Percentiles rank a stretch among this genome's conserved stretches.
Evolutionary conservation across 2,113 vertebrate genomes (phyloP).

Genomic region (Suncus etruscus): DNA sequence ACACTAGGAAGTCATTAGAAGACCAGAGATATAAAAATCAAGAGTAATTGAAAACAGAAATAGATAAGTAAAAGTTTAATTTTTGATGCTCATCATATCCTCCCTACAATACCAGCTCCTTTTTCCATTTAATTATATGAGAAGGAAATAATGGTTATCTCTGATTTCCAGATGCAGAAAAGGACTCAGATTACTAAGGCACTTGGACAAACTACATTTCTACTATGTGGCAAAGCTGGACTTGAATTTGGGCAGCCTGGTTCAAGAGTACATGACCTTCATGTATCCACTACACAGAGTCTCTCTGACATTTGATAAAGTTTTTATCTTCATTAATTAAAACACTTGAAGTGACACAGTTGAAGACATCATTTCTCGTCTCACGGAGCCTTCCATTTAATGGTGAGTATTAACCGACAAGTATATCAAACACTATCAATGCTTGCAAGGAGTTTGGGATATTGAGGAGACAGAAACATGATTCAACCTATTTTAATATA

Average conservation of each 20-base stretch:
- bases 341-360: background rate
- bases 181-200: background rate
- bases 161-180: background rate
- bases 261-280: background rate
- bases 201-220: background rate
- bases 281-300: background rate
- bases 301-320: background rate
- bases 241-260: background rate
- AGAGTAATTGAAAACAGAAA: constrained; percentile 12
- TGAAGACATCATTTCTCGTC: background rate
- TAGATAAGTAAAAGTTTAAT: background rate
- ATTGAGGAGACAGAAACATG: background rate
- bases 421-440: background rate
- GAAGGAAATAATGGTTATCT: background rate
- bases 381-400: background rate
- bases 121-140: background rate
- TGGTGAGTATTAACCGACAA: background rate
- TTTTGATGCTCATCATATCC: background rate
- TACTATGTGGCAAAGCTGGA: background rate
- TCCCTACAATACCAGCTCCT: background rate
- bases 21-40: constrained; percentile 5
- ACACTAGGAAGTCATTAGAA: background rate
- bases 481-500: background rate
- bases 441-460: background rate
- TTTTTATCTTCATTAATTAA: background rate